A percentile compares a stretch with the other conserved stretches of the same genome.
Conservation (phyloP, 2,797 vertebrate species). For the Thunnus albacares region DNA sequence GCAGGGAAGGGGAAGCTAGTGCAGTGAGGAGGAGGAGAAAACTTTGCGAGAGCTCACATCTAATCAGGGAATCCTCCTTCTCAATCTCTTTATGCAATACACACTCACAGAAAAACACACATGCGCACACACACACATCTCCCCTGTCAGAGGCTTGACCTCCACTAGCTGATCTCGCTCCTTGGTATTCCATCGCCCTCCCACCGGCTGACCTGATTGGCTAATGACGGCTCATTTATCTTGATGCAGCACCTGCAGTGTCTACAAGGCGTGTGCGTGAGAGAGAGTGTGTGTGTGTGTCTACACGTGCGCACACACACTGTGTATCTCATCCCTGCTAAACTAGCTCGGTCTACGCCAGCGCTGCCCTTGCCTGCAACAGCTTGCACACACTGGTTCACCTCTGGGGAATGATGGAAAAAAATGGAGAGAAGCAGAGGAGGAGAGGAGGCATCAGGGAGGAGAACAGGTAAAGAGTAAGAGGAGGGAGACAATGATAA, state of each 20-base stretch:
- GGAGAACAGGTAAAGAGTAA: slow-evolving; percentile 45
- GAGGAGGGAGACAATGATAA: slow-evolving; percentile 42
- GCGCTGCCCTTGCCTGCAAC: slow-evolving; percentile 69
- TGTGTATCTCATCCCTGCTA: slow-evolving; percentile 29
- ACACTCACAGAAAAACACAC: slow-evolving; percentile 31
- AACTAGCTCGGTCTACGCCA: slow-evolving; percentile 44
- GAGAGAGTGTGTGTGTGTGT: slow-evolving; percentile 36
- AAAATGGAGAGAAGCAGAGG: slow-evolving; percentile 12
- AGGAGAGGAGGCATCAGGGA: slow-evolving; percentile 15
- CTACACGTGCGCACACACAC: slow-evolving; percentile 18
- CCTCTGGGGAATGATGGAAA: slow-evolving; percentile 67
- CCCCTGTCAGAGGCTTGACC: slow-evolving; percentile 74
- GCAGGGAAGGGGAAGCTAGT: slow-evolving; percentile 30
- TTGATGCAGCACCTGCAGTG: slow-evolving; percentile 83
- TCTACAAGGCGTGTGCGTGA: slow-evolving; percentile 44
- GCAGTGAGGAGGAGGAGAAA: slow-evolving; percentile 40
- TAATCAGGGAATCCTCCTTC: slow-evolving; percentile 82
- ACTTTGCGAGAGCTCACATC: slow-evolving; percentile 68
- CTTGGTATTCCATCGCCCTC: slow-evolving; percentile 74
- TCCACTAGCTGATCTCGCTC: slow-evolving; percentile 72
- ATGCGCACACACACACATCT: slow-evolving; percentile 50
- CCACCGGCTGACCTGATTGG: slow-evolving; percentile 83
- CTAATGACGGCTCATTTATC: slow-evolving; percentile 86
- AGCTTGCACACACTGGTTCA: slow-evolving; percentile 65
- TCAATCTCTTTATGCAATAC: slow-evolving; percentile 54